Conservation (phyloP, 2,888 invertebrate genomes). For the Apotomis turbidana region DNA sequence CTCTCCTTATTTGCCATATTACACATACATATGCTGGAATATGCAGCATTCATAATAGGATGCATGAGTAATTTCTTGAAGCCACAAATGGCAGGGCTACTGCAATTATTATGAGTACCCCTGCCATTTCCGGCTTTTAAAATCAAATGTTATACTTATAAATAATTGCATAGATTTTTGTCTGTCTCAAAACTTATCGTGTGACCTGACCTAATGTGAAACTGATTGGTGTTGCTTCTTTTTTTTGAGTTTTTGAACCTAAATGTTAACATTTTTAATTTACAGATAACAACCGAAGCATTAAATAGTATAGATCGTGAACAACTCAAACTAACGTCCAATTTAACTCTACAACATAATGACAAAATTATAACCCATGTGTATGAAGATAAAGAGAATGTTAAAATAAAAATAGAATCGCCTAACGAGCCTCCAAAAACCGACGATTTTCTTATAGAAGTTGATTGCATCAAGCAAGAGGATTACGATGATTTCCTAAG, state of each 20-base stretch:
- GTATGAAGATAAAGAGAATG: slow-evolving; percentile 40
- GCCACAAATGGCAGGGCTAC: too few species aligned
- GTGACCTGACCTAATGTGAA: too few species aligned
- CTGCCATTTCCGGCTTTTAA: too few species aligned
- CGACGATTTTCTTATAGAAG: slow-evolving; percentile 44
- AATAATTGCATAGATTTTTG: too few species aligned
- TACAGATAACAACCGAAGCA: slow-evolving; percentile 24
- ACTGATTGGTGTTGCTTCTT: too few species aligned
- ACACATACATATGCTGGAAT: too few species aligned
- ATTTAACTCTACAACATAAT: slow-evolving; percentile 44
- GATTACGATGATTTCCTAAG: slow-evolving; percentile 50
- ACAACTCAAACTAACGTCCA: slow-evolving; percentile 52
- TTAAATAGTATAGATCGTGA: slow-evolving; percentile 51
- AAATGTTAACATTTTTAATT: neutral
- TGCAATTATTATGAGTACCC: too few species aligned
- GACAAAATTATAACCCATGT: slow-evolving; percentile 40
- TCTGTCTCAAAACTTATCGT: too few species aligned
- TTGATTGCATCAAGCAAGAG: slow-evolving; percentile 59
- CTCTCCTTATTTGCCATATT: neutral
- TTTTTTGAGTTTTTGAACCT: too few species aligned
- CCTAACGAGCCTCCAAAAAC: slow-evolving; percentile 41
- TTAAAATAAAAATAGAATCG: slow-evolving; percentile 54
- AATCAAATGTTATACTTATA: too few species aligned
- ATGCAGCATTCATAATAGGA: too few species aligned
- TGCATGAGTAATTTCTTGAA: too few species aligned